Evolutionary conservation across 1,140 invertebrate species (phyloP), one percentile per base, ranked within the genome.

Genomic region (Tetramorium alpestre): DNA sequence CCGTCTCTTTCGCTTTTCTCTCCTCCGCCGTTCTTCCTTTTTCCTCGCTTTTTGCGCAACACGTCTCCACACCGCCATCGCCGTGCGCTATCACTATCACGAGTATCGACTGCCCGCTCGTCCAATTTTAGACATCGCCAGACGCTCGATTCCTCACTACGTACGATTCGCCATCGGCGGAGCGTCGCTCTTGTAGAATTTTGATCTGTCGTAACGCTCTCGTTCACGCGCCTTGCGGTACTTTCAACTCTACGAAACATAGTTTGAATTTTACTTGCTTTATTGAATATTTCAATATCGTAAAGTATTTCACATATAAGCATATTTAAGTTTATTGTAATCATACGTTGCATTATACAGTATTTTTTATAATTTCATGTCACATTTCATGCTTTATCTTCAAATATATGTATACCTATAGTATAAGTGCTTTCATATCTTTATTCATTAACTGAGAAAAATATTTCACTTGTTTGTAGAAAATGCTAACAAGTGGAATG

Each of bases 31-130:
- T 81, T 78, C 75, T 86, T 87, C 81, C 62, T 73, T 86, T 89
- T 88, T 82, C 67, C 85, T 80, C 82, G 38, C 72, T 87, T 84
- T 88, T 88, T 86, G 69, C 88, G 86, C 82, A 75, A 78, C 86
- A 70, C 88, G 81, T 88, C 89, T 91, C 88, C 80, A 58, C 65
- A 38, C 51, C 86, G 81, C 70, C 69, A 56, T 54, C 64, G 44
- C 44, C 54, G 28, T 16, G 84, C 58, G 41, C 65, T 88, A 70
- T 78, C 58, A 72, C 84, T 86, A 78, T 78, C 85, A 60, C 70
- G 73, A 73, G 77, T 81, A 88, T 88, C 85, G 84, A 86, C 84
- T 86, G 38, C 44, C 69, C 64, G 76, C 49, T 62, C 38, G 18
- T 73, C 73, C 82, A 65, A 76, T 78, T 76, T 64, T 64, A 78